Evolutionary conservation across 1,140 invertebrate species (phyloP).

Genomic region (Heliconius eleuchia): DNA sequence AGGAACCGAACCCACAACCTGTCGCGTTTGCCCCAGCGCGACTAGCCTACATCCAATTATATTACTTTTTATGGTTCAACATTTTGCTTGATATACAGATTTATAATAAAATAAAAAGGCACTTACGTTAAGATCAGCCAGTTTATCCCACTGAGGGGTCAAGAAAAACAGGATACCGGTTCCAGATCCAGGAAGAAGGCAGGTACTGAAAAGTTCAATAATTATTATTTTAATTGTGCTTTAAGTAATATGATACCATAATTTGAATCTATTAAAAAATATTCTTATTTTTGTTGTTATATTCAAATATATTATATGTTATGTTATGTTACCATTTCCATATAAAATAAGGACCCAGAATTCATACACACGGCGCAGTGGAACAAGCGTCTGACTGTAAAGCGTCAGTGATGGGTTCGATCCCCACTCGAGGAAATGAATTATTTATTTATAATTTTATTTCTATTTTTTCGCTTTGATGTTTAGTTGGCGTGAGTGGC

Average conservation of each 20-base stretch:
- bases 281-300: neutral
- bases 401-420: too few species aligned
- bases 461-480: too few species aligned
- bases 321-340: neutral
- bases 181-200: constrained; percentile 88
- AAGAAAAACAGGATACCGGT: constrained; percentile 91
- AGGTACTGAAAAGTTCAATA: constrained; percentile 69
- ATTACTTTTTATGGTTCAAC: neutral
- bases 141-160: constrained; percentile 86
- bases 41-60: too few species aligned
- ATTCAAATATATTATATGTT: neutral
- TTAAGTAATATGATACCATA: neutral
- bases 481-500: too few species aligned
- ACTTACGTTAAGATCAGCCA: constrained; percentile 74
- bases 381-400: too few species aligned
- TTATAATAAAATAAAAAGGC: neutral
- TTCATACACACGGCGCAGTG: too few species aligned
- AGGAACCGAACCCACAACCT: too few species aligned
- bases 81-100: neutral
- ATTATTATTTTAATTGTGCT: neutral
- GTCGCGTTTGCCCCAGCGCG: too few species aligned
- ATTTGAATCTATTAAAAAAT: neutral
- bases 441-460: too few species aligned
- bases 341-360: too few species aligned
- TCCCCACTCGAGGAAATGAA: too few species aligned